These are phyloP conservation scores for Neoseiulus cucumeris DNA, from an alignment of 1,140 invertebrate genomes.

Conservation along the genomic window DNA sequence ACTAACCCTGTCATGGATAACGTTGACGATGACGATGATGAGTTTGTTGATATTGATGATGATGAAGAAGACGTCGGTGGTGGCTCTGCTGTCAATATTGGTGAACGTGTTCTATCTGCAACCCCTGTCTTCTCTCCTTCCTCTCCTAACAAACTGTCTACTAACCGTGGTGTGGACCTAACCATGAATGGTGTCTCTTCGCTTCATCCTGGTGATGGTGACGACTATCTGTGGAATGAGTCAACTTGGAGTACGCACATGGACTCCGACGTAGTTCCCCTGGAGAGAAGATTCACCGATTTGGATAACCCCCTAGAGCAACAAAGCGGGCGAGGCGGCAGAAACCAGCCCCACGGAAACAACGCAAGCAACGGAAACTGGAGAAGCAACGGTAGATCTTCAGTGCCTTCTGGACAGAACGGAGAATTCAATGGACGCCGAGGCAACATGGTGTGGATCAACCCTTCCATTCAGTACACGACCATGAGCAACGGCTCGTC, in stretches of 20 bases:
- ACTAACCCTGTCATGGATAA: neutral
- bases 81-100: no score
- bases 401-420: neutral
- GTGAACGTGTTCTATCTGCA: no score
- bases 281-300: neutral
- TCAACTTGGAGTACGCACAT: no score
- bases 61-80: neutral
- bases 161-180: no score
- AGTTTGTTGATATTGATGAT: neutral
- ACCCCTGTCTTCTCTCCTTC: no score
- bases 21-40: neutral
- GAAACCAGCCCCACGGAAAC: neutral
- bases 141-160: no score
- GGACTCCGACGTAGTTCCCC: no score
- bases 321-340: neutral
- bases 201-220: no score
- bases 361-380: constrained; percentile 10
- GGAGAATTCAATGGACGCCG: neutral
- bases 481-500: neutral
- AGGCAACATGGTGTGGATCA: constrained; percentile 5
- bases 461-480: neutral
- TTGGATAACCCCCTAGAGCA: neutral
- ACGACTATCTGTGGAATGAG: no score
- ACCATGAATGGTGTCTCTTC: no score
- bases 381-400: neutral